These are phyloP conservation scores for Drosophila insularis DNA, from an alignment of 1,140 invertebrate species.

Conservation along the genomic window DNA sequence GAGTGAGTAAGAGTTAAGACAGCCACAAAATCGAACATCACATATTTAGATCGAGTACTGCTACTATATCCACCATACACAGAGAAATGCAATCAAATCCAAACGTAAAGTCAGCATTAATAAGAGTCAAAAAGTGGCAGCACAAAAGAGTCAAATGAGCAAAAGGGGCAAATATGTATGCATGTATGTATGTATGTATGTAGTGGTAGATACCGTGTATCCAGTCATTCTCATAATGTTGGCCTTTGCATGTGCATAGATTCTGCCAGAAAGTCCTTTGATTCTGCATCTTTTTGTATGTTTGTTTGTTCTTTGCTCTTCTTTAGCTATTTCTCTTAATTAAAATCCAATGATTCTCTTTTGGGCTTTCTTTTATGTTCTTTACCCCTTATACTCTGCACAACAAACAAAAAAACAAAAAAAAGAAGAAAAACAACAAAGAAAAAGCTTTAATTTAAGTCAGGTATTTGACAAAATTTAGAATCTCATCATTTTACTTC, in stretches of 20 bases:
- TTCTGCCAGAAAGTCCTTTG: constrained; percentile 22
- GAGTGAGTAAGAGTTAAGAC: constrained; percentile 1
- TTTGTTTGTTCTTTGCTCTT: constrained; percentile 3
- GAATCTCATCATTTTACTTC: too few species aligned
- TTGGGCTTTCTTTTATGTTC: constrained; percentile 39
- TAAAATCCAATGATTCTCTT: constrained; percentile 68
- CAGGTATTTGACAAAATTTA: neutral
- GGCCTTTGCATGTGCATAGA: constrained; percentile 30
- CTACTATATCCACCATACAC: constrained; percentile 6
- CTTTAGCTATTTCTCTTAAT: constrained; percentile 56
- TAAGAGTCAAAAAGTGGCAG: constrained; percentile 22
- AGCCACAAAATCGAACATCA: constrained; percentile 4
- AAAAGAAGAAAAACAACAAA: neutral
- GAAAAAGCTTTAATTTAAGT: neutral
- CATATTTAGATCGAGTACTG: neutral
- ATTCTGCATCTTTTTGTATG: constrained; percentile 24
- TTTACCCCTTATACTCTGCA: neutral
- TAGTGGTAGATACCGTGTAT: neutral
- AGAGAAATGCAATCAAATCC: constrained; percentile 17
- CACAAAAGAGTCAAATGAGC: constrained; percentile 8
- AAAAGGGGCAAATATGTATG: constrained; percentile 17
- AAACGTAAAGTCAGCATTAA: constrained; percentile 33
- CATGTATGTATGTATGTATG: too few species aligned
- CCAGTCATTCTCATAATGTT: constrained; percentile 4
- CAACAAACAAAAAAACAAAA: neutral